Conservation (phyloP, 2,113 vertebrate genomes). For the Phalacrocorax aristotelis region DNA sequence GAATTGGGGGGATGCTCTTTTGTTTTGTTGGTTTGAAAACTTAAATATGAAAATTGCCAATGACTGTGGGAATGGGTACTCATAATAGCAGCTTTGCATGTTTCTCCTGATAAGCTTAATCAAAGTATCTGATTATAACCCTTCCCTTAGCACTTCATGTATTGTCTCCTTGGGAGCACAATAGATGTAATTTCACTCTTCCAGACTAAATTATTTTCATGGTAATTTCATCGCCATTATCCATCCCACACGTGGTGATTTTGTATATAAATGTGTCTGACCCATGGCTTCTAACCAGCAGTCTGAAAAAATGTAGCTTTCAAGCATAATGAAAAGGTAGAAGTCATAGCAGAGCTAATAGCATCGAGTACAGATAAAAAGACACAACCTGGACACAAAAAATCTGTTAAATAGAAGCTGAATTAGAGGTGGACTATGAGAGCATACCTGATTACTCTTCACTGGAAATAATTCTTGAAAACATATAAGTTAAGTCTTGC, state of each 20-base stretch:
- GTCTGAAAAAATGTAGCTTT: slow-evolving; percentile 11
- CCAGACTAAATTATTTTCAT: slow-evolving; percentile 37
- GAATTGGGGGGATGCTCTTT: neutral
- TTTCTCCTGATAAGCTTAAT: slow-evolving; percentile 45
- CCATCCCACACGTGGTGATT: neutral
- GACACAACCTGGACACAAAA: neutral
- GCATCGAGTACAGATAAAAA: neutral
- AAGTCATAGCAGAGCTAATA: slow-evolving; percentile 13
- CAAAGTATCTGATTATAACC: slow-evolving; percentile 54
- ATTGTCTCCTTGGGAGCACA: slow-evolving; percentile 43
- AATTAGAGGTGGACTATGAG: neutral
- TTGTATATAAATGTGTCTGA: slow-evolving; percentile 42
- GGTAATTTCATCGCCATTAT: slow-evolving; percentile 55
- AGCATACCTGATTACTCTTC: neutral
- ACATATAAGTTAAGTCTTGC: neutral
- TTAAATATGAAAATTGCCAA: slow-evolving; percentile 7
- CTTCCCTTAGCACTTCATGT: slow-evolving; percentile 15
- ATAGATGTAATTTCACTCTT: slow-evolving; percentile 50
- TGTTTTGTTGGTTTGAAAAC: slow-evolving; percentile 36
- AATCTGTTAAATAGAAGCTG: neutral
- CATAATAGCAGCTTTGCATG: neutral
- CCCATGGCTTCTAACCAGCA: neutral
- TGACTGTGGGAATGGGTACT: neutral
- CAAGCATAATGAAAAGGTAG: neutral
- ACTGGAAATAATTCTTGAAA: neutral